Evolutionary conservation across 37 sponge, comb jelly and placozoan species (phyloP).

Genomic region (Geodia barretti): DNA sequence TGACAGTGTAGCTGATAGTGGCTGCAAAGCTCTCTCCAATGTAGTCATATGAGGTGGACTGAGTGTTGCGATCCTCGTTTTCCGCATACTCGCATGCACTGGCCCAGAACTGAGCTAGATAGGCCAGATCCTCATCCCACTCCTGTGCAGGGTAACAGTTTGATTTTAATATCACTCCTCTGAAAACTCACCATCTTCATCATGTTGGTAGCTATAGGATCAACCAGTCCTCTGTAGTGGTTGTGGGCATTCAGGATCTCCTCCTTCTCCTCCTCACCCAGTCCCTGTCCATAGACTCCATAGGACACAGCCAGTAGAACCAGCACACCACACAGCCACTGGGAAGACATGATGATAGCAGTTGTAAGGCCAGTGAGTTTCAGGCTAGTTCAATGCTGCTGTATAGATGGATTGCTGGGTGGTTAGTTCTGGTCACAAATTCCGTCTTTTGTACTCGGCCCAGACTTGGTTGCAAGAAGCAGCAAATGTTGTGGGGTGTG

Average conservation of each 20-base stretch:
- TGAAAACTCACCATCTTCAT: constrained; percentile 29
- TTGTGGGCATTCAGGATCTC: constrained; percentile 52
- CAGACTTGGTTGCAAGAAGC: too few species aligned
- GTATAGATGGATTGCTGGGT: too few species aligned
- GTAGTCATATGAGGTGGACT: constrained; percentile 15
- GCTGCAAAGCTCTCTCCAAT: constrained; percentile 25
- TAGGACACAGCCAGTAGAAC: neutral
- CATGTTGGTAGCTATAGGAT: constrained; percentile 58
- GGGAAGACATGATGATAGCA: neutral
- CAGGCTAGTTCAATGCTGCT: too few species aligned
- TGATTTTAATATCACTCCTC: neutral
- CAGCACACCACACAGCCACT: neutral
- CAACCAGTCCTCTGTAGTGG: constrained; percentile 20
- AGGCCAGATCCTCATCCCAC: constrained; percentile 51
- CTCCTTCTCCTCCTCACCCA: constrained; percentile 23
- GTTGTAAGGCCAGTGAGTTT: too few species aligned
- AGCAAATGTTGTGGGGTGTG: too few species aligned
- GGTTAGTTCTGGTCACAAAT: too few species aligned
- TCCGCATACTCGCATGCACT: constrained; percentile 24
- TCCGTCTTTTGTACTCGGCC: too few species aligned
- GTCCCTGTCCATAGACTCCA: neutral
- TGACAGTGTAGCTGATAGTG: constrained; percentile 38
- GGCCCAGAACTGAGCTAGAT: constrained; percentile 56
- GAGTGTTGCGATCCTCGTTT: constrained; percentile 37
- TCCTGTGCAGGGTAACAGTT: constrained; percentile 1